Evolutionary conservation across 2,113 vertebrate genomes (phyloP).

Genomic region (Elaphurus davidianus): DNA sequence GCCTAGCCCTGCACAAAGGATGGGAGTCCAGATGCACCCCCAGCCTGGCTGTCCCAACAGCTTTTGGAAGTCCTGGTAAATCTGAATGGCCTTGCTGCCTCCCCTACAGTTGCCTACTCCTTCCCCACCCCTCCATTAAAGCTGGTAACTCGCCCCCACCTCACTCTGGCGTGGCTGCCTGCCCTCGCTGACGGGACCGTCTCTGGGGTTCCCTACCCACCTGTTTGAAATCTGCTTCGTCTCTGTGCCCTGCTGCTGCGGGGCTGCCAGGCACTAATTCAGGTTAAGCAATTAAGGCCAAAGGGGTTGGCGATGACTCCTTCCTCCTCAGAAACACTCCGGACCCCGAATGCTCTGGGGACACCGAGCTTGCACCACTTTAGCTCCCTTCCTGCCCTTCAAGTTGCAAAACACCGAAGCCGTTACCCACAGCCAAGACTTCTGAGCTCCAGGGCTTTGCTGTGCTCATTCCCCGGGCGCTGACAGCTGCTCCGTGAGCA

Average conservation of each 20-base stretch:
- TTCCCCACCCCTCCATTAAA: neutral
- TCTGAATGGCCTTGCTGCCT: neutral
- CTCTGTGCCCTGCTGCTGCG: neutral
- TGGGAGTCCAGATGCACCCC: rapidly evolving
- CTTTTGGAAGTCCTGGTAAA: neutral
- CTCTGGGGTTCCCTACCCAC: neutral
- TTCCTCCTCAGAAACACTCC: neutral
- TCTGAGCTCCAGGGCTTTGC: neutral
- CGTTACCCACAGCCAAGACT: neutral
- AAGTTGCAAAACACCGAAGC: neutral
- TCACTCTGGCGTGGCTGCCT: neutral
- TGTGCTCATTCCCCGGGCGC: neutral
- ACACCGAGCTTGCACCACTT: neutral
- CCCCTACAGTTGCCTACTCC: neutral
- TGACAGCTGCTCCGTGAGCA: neutral
- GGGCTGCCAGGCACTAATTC: neutral
- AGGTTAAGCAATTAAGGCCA: neutral
- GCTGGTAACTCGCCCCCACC: neutral
- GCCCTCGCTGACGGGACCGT: neutral
- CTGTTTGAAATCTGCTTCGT: neutral
- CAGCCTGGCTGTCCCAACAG: neutral
- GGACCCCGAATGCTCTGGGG: neutral
- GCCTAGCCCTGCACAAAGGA: neutral
- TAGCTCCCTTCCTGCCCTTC: neutral
- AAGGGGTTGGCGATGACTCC: neutral